These are phyloP conservation scores for Branchinecta sandiegonensis DNA, from an alignment of 2,888 invertebrate species.

Conservation along the genomic window DNA sequence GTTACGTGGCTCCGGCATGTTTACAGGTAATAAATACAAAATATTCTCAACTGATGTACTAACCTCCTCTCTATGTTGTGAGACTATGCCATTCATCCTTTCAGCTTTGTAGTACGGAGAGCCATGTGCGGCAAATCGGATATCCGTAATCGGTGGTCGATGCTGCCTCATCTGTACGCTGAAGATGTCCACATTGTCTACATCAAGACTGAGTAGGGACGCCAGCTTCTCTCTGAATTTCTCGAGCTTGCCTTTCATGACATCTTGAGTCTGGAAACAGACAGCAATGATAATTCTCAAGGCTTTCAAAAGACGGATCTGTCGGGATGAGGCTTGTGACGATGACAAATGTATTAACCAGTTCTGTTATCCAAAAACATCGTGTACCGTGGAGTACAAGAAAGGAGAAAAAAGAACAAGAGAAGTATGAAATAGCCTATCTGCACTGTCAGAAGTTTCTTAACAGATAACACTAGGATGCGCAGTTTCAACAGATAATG, in stretches of 20 bases:
- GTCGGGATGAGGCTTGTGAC: not conserved
- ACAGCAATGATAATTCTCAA: constrained; percentile 8
- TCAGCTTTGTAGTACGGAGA: constrained; percentile 92
- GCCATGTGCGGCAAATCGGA: constrained; percentile 86
- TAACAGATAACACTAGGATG: no score
- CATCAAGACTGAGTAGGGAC: constrained; percentile 64
- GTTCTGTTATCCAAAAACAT: no score
- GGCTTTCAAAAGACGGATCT: not conserved
- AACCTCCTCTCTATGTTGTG: constrained; percentile 76
- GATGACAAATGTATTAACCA: no score
- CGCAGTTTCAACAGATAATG: no score
- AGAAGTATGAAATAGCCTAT: no score
- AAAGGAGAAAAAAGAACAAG: no score
- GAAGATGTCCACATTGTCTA: constrained; percentile 86
- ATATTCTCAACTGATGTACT: constrained; percentile 19
- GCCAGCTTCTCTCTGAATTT: constrained; percentile 75
- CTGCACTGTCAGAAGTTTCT: no score
- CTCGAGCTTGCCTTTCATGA: constrained; percentile 74
- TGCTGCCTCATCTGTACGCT: constrained; percentile 72
- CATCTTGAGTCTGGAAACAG: constrained; percentile 47
- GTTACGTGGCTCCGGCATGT: no score
- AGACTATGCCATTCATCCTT: constrained; percentile 78
- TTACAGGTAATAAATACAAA: no score
- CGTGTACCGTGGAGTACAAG: no score
- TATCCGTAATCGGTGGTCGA: constrained; percentile 74